phyloP scores from a whole-genome alignment of 2,888 invertebrate genomes.

The Andrena praecox region DNA sequence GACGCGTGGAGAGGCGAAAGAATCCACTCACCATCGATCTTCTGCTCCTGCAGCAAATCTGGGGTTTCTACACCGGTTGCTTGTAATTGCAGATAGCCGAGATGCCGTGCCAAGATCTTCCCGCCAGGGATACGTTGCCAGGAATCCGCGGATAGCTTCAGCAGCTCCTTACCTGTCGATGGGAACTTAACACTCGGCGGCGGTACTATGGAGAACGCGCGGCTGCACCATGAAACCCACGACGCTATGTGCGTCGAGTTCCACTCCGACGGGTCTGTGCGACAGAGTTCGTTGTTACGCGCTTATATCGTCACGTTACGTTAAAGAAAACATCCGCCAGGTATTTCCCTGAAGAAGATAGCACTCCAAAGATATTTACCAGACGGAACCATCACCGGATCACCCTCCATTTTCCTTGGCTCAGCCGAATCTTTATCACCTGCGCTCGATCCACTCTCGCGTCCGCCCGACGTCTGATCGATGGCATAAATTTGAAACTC shows the following conservation, averaged over 20 bases:
- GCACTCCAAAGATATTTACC: constrained; percentile 82
- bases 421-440: constrained; percentile 27
- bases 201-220: constrained; percentile 87
- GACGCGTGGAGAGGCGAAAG: no score
- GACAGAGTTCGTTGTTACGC: not conserved
- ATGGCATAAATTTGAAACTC: constrained; percentile 9
- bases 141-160: constrained; percentile 88
- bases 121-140: constrained; percentile 87
- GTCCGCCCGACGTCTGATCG: constrained; percentile 11
- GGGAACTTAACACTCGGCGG: constrained; percentile 87
- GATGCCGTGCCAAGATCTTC: constrained; percentile 87
- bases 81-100: constrained; percentile 87
- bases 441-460: constrained; percentile 27
- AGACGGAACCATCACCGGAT: constrained; percentile 86
- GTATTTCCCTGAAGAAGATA: not conserved
- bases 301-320: not conserved
- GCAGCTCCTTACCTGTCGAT: constrained; percentile 86
- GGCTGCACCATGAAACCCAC: constrained; percentile 88
- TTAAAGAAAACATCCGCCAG: not conserved
- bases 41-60: constrained; percentile 85
- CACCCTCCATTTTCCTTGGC: constrained; percentile 74
- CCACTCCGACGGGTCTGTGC: constrained; percentile 89
- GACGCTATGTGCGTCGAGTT: constrained; percentile 86
- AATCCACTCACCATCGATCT: constrained; percentile 67
- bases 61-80: constrained; percentile 88